Evolutionary conservation across 2,113 vertebrate genomes (phyloP), one percentile per base, ranked within the genome.

Genomic region (Lamprotornis superbus): DNA sequence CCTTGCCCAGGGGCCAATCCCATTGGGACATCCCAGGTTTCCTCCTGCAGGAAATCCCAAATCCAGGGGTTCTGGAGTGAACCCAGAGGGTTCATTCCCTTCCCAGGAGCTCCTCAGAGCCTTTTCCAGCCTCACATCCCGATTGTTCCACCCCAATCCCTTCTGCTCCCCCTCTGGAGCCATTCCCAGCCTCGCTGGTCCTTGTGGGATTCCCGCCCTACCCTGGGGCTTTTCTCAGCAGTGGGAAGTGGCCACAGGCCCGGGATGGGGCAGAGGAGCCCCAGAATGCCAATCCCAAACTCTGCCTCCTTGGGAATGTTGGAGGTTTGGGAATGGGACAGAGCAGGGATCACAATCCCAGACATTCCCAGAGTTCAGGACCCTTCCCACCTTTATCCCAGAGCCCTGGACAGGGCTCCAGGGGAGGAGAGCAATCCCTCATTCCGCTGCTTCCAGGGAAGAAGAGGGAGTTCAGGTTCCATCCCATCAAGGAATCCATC

Each of bases 381-480:
- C 40, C 15, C 40, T 42, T 42, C 40, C 40, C 40, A 42, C 4
- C 23, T 18, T 55, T 10, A 40, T 35, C 55, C 2, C 13, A 0
- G 27, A 3, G 11, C 30, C 49, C 67, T 10, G 23, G 30, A 2
- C n/a, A 4, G 2, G 0, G 9, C 27, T 35, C 24, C 7, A 4
- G 21, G 28, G 35, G 10, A 10, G 31, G 27, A 15, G 40, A 42
- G 8, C 42, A 5, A 10, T 2, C 57, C 75, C 13, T 21, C 4
- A 15, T 19, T 42, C 11, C 25, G 2, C 55, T 14, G 21, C 31
- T 46, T 67, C 18, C 77, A 99, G 99, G 99, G 85, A 99, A 99
- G 96, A 99, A 99, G 94, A 98, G 99, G 46, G 99, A 99, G 82
- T 99, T 99, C 96, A 93, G 99, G 70, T 99, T 99, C 94, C 99